Conservation (phyloP, 1,140 invertebrate genomes). For the Zaprionus lachaisei region DNA sequence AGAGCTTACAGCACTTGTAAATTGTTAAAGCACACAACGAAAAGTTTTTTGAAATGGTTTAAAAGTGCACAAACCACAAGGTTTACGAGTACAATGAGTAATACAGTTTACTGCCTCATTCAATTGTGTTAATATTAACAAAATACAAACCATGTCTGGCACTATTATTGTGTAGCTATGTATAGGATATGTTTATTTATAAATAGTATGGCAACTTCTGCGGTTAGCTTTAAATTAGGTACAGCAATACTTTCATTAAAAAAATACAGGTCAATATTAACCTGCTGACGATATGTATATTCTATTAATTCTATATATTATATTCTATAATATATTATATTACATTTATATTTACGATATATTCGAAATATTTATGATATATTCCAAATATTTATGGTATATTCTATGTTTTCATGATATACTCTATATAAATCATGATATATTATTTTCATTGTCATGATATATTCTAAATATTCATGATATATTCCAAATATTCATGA, state of each 20-base stretch:
- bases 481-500: no score
- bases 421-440: not conserved
- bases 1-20: not conserved
- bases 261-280: not conserved
- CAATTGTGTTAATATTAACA: no score
- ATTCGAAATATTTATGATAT: not conserved
- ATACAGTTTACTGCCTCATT: no score
- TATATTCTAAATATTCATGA: no score
- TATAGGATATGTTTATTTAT: no score
- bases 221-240: not conserved
- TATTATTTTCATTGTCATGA: no score
- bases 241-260: not conserved
- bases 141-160: no score
- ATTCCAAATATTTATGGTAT: not conserved
- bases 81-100: no score
- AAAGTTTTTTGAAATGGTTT: not conserved
- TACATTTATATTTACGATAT: no score
- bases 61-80: not conserved
- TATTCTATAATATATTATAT: no score
- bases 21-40: not conserved
- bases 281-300: not conserved
- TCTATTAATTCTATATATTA: no score
- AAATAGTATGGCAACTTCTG: not conserved
- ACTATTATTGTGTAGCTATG: no score
- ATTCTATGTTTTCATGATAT: not conserved